Evolutionary conservation across 37 sponge, comb jelly and placozoan genomes (phyloP), one percentile per base, ranked within the genome.

Genomic region (Agelas oroides): DNA sequence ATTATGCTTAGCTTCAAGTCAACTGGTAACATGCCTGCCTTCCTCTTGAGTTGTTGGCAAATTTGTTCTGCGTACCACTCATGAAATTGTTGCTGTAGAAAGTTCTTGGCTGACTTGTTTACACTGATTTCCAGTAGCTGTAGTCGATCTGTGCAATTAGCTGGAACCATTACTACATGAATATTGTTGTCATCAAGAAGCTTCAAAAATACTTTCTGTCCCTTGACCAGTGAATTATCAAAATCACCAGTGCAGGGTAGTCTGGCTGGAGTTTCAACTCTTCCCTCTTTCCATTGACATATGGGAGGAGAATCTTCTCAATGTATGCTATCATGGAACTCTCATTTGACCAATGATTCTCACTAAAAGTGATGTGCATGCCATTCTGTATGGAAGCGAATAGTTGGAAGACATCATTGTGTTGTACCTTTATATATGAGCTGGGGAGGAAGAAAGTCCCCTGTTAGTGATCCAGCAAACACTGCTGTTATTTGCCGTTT

Each of bases 401-500:
- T 64, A n/a, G n/a, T 58, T 23, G 91, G 85, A 63, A 82, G 91
- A 73, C 81, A 81, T 23, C 71, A 23, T 20, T 27, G 28, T 23
- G 81, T 78, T 65, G 78, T 89, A 25, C 90, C 90, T 31, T 72
- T 28, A 70, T 82, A 89, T 5, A 89, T 83, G 1, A 84, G 23
- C 59, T 89, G 90, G 1, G 59, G 46, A 13, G 90, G 90, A 14
- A 89, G 80, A 34, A 54, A 76, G 24, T 75, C 64, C 0, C 85
- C 90, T 20, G 53, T 59, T 21, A 63, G 3, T 12, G 84, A 77
- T 5, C 46, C 77, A 54, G 67, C 76, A 40, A 89, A 39, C 16
- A 89, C 84, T 59, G 73, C 84, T 24, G 90, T 89, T n/a, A 89
- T 84, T 63, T 84, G 68, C 19, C 85, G 67, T 63, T 83, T 89